Evolutionary conservation across 2,113 vertebrate genomes (phyloP), one percentile per base, ranked within the genome.

Genomic region (Aegypius monachus): DNA sequence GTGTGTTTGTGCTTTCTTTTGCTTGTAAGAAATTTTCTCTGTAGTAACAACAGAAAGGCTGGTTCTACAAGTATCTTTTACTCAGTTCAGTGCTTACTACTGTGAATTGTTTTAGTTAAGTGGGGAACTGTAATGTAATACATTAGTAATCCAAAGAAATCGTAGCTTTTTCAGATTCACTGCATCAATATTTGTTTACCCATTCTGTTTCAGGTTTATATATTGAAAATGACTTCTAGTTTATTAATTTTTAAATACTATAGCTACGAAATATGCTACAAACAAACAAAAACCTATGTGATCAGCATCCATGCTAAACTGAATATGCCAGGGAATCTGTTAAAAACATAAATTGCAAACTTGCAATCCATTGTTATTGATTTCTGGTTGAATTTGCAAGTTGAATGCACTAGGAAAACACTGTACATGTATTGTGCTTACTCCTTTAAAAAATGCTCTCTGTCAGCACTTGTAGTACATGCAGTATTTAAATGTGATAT

Each of bases 361-460:
- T 95, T 97, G 77, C 66, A 96, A 93, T 97, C 88, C 93, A 75
- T 93, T 97, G 86, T 91, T 97, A 94, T 86, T 92, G 94, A 97
- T 98, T 97, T 94, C 94, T 92, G 62, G 77, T 95, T 96, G 88
- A 97, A 95, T 98, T 97, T 98, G 87, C 86, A 97, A 98, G 95
- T 98, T 3, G 84, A 97, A 96, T 96, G 74, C 75, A 77, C 62
- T 86, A 77, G 94, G 87, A 98, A 93, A 98, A 91, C 93, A 83
- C 59, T 53, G 55, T 93, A 91, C 70, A 36, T 91, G 52, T 92
- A 78, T 87, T 97, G 86, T 98, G 90, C 90, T 97, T 97, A 90
- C 74, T 89, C 36, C 83, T 95, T 96, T 94, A 83, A 97, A 97
- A 97, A 95, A 94, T 93, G 43, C 65, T 81, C 11, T 52, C 47